Evolutionary conservation across 2,797 vertebrate genomes (phyloP).

Genomic region (Enteromius fasciolatus): DNA sequence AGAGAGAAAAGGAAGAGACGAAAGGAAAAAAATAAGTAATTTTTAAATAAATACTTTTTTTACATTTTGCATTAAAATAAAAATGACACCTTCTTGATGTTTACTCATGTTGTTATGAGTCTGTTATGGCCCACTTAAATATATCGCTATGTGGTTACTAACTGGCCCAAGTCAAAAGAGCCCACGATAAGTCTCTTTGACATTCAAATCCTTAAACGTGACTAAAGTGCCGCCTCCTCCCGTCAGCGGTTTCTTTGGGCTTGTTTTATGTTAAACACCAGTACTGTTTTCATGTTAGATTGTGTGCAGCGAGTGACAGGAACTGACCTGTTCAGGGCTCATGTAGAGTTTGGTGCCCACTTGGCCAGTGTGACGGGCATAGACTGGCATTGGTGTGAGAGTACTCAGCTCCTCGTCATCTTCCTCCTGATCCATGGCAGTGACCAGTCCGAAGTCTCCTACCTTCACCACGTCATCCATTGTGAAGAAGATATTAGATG

Average conservation of each 20-base stretch:
- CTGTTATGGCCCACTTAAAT: not conserved
- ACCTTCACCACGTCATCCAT: slow-evolving; percentile 97
- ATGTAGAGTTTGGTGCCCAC: slow-evolving; percentile 99
- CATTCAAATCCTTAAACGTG: not conserved
- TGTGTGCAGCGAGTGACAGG: not conserved
- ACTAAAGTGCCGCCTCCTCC: not conserved
- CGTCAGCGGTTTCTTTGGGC: too few relatives aligned
- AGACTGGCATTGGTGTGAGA: slow-evolving; percentile 90
- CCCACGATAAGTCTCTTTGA: not conserved
- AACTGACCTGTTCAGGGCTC: slow-evolving; percentile 96
- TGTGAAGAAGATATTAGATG: slow-evolving; percentile 99
- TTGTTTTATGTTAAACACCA: too few relatives aligned
- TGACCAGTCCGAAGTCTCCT: slow-evolving; percentile 97
- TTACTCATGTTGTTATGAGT: not conserved
- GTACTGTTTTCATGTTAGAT: not conserved
- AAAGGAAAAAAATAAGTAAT: not conserved
- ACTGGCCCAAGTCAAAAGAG: not conserved
- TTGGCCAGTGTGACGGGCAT: slow-evolving; percentile 95
- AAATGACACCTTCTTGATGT: not conserved
- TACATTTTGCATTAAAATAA: not conserved
- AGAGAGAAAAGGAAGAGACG: slow-evolving; percentile 42
- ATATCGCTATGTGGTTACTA: not conserved
- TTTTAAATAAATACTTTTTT: not conserved
- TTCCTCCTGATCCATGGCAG: slow-evolving; percentile 98
- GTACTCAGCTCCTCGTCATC: slow-evolving; percentile 87